Conservation (phyloP, 92 coral and sea anemone species). For the Montipora capitata region DNA sequence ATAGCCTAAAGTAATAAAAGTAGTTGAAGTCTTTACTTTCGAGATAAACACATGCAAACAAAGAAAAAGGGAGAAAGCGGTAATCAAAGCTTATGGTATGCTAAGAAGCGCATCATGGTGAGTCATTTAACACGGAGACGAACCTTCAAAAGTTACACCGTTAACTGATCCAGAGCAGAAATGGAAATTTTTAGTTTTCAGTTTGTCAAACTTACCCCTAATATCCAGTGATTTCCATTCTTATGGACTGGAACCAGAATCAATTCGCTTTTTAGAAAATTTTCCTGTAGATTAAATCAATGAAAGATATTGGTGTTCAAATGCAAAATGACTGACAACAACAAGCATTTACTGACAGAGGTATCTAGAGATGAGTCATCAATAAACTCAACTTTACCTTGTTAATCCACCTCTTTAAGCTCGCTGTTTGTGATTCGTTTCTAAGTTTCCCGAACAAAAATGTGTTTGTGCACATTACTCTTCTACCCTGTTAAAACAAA, state of each 20-base stretch:
- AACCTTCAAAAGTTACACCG: background rate
- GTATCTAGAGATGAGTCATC: background rate
- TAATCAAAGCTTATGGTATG: no score
- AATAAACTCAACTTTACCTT: background rate
- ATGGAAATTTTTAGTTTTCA: background rate
- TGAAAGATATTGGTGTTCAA: background rate
- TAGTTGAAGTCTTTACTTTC: background rate
- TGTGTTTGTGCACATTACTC: background rate
- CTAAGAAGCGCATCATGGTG: no score
- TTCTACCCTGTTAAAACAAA: background rate
- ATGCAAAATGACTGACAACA: background rate
- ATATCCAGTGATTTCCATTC: conserved; percentile 26
- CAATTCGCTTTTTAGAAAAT: background rate
- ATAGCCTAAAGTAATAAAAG: background rate
- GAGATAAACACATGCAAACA: no score
- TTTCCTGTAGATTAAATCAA: background rate
- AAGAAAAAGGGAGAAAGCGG: no score
- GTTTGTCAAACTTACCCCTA: conserved; percentile 5
- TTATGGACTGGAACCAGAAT: background rate
- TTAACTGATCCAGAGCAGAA: no score
- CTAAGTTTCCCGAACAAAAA: background rate
- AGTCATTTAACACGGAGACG: no score
- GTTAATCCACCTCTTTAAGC: conserved; percentile 5
- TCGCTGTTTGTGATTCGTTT: background rate
- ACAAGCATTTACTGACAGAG: background rate